A percentile compares a stretch with the other conserved stretches of the same genome.
Evolutionary conservation across 2,888 invertebrate genomes (phyloP).

Genomic region (Tachina fera): DNA sequence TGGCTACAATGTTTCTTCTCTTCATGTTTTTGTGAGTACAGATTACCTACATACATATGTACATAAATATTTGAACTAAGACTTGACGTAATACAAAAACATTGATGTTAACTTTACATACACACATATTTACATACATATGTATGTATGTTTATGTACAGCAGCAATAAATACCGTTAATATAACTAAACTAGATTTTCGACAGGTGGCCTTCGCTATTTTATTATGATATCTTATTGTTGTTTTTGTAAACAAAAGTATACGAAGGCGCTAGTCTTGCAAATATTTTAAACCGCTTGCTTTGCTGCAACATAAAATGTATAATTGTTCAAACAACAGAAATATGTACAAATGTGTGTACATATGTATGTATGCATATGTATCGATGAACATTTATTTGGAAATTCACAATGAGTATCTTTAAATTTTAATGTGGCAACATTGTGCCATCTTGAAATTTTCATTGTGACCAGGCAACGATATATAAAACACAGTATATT

Average conservation of each 20-base stretch:
- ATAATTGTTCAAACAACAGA: too few relatives aligned
- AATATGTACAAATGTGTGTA: too few relatives aligned
- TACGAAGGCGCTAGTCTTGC: not conserved
- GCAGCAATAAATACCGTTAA: conserved; percentile 2
- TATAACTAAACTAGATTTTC: conserved; percentile 8
- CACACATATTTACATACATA: too few relatives aligned
- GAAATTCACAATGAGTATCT: too few relatives aligned
- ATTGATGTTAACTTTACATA: conserved; percentile 1
- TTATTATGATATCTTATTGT: not conserved
- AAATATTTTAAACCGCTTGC: too few relatives aligned
- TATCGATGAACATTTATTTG: too few relatives aligned
- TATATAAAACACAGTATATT: too few relatives aligned
- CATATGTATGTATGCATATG: too few relatives aligned
- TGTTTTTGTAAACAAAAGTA: not conserved
- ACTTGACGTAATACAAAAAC: conserved; percentile 4
- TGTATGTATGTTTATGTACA: not conserved
- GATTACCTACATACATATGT: not conserved
- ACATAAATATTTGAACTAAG: not conserved
- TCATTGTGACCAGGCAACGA: too few relatives aligned
- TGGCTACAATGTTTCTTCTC: conserved; percentile 1
- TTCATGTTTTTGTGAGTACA: not conserved
- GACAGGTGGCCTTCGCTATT: not conserved
- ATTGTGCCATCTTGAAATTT: too few relatives aligned
- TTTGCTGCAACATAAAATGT: too few relatives aligned
- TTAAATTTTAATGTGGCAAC: too few relatives aligned